Conservation (phyloP, 2,113 vertebrate species). For the Alaudala cheleensis region DNA sequence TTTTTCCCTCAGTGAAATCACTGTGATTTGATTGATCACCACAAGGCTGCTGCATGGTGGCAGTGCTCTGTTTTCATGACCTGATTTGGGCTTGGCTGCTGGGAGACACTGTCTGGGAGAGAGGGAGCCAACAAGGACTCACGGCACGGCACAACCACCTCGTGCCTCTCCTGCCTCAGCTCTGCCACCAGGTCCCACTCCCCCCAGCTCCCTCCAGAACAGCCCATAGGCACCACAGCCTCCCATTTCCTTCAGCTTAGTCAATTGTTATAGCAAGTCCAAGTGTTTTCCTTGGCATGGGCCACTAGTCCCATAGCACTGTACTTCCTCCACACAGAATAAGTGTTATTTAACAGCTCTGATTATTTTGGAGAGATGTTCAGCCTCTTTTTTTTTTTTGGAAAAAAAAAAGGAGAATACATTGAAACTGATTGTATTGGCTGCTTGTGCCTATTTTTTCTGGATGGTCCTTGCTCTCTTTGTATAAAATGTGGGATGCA, state of each 20-base stretch:
- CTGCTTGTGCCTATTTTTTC: slow-evolving; percentile 59
- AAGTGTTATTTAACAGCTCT: slow-evolving; percentile 64
- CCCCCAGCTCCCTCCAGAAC: background rate
- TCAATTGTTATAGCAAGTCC: slow-evolving; percentile 44
- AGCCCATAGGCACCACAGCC: background rate
- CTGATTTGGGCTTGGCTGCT: background rate
- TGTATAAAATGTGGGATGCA: slow-evolving; percentile 16
- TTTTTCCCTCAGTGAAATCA: background rate
- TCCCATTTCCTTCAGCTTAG: slow-evolving; percentile 36
- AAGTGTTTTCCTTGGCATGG: slow-evolving; percentile 73
- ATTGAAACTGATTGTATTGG: slow-evolving; percentile 57
- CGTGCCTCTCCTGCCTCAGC: rapidly evolving
- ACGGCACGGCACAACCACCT: rapidly evolving
- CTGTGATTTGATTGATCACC: background rate
- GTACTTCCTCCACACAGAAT: slow-evolving; percentile 62
- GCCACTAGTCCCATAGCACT: background rate
- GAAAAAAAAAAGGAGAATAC: slow-evolving; percentile 23
- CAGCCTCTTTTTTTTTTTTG: slow-evolving; percentile 47
- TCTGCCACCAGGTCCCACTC: rapidly evolving
- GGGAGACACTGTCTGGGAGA: background rate
- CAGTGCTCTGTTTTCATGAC: background rate
- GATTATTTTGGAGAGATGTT: slow-evolving; percentile 71
- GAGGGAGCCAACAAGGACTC: rapidly evolving
- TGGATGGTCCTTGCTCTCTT: slow-evolving; percentile 47
- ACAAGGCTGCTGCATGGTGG: background rate